Base-by-base conservation (phyloP, 1,140 invertebrate species). In the Eupeodes corollae region DNA sequence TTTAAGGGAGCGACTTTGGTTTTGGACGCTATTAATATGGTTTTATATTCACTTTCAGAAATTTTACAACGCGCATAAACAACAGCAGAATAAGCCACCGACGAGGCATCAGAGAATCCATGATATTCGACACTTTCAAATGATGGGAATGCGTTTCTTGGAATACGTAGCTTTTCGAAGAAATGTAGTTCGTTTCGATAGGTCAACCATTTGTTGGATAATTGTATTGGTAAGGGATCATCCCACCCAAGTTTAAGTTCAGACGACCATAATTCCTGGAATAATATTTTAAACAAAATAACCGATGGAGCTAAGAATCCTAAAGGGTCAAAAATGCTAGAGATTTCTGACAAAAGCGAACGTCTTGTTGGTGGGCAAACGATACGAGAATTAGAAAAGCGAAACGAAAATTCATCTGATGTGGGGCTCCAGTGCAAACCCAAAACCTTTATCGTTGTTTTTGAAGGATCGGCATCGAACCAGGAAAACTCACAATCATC, bases 241-340 rank as follows among this genome's bases (percentile, higher is more conserved):
- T 34, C 44, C 14, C 11, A 19, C n/a, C n/a, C n/a, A n/a, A n/a
- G n/a, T 13, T 37, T 8, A 19, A 14, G 44, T 16, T 12, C 30
- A 31, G n/a, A 13, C 11, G 26, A 44, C 12, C 21, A 44, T n/a
- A 8, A 44, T 13, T 26, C 26, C 11, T 44, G 12, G 14, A 26
- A 31, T 26, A 44, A n/a, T 32, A 26, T 10, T 21, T 42, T 42
- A 19, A 21, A 21, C 12, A 21, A 10, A 21, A 47, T 39, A 33
- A 42, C 18, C 8, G 13, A 42, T 3, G 70, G 69, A 10, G 58
- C 48, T 5, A 68, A 38, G 15, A 62, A 50, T 42, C 67, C 68
- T 14, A 61, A 31, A 18, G 56, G 56, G 52, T 66, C 61, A 47
- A 54, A 64, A 5, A 65, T 54, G 52, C 60, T 48, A 1, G 64